Conservation (phyloP, 2,113 vertebrate species). For the Bucco capensis region DNA sequence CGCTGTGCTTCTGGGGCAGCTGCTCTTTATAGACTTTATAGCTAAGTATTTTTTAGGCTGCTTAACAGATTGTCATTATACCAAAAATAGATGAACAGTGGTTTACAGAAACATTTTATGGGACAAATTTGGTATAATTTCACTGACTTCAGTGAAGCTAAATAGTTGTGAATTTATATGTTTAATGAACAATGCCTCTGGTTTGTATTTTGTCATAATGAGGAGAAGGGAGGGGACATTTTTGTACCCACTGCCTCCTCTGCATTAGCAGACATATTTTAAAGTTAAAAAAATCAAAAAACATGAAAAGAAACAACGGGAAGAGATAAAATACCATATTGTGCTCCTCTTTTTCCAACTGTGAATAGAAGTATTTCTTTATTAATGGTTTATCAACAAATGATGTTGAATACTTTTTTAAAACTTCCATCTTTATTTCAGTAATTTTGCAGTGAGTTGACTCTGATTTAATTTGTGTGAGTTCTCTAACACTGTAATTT, state of each 20-base stretch:
- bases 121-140: background rate
- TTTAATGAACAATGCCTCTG: background rate
- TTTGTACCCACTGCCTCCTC: background rate
- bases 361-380: background rate
- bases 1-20: background rate
- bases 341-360: background rate
- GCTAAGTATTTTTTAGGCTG: background rate
- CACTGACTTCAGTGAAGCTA: background rate
- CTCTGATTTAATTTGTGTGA: background rate
- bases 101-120: background rate
- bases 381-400: background rate
- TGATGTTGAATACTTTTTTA: background rate
- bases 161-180: background rate
- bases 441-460: background rate
- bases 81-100: background rate
- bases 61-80: background rate
- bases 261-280: background rate
- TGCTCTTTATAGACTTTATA: background rate
- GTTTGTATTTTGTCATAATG: background rate
- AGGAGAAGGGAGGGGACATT: background rate
- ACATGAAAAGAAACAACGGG: background rate
- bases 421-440: background rate
- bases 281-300: background rate
- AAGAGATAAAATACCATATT: background rate
- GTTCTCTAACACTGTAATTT: background rate